Evolutionary conservation across 2,888 invertebrate genomes (phyloP), one percentile per base, ranked within the genome.

Genomic region (Beris morrisii): DNA sequence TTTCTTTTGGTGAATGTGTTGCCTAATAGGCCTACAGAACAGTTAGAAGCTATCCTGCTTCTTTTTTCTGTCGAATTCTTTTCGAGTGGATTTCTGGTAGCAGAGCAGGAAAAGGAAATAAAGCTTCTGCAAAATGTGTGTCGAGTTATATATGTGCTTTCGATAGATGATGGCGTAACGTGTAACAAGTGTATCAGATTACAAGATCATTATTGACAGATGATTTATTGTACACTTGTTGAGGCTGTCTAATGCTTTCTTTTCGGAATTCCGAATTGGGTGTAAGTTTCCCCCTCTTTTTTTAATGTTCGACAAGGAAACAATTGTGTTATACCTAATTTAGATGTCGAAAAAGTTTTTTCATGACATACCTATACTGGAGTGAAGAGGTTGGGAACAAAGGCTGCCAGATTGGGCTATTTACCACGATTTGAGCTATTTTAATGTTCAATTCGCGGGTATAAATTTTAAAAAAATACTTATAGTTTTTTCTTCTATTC

Each of bases 171-270:
- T 56, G 5, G 48, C 30, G 13, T 38, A 61, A 52, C 28, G 43
- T 52, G 71, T 71, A 72, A 73, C 73, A 72, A 72, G 72, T 73
- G 71, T 72, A 73, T 72, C 71, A 68, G 70, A 72, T 73, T 71
- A 73, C 72, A 71, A 70, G 70, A 72, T 71, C 73, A 71, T 72
- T 72, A 73, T 72, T 72, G 72, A 73, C 72, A 71, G 69, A 72
- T 70, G 71, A 72, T 72, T 73, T 72, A 72, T 73, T 72, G 72
- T 67, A 67, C 69, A 72, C 72, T 72, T 71, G 72, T 71, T 70
- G 71, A 69, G 68, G 69, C 61, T 70, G 69, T 66, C 68, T 65
- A 69, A 67, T 65, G 63, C 65, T 69, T 69, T 66, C 28, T 67
- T 61, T 66, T 56, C 32, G 30, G 12, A 61, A 52, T 50, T 38